These are phyloP conservation scores for Calephelis nemesis DNA, from an alignment of 1,140 invertebrate genomes.

Conservation along the genomic window DNA sequence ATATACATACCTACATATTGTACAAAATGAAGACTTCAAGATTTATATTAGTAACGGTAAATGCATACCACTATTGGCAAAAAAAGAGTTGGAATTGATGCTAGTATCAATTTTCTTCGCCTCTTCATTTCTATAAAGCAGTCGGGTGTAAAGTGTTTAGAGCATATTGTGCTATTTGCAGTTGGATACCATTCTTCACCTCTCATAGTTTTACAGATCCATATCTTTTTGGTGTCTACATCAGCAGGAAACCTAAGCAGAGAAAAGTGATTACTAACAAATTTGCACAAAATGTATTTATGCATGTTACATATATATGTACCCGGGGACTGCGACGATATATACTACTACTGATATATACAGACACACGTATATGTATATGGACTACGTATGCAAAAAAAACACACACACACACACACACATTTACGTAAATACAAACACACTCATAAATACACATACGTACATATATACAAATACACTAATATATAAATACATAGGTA, in stretches of 20 bases:
- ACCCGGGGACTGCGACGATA: background rate
- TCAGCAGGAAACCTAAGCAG: background rate
- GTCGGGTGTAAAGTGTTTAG: background rate
- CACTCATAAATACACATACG: too few relatives aligned
- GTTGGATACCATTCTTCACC: background rate
- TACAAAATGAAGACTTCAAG: constrained; percentile 10
- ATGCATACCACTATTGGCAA: constrained; percentile 9
- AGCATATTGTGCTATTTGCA: too few relatives aligned
- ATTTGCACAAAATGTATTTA: background rate
- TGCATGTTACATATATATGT: background rate
- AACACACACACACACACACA: too few relatives aligned
- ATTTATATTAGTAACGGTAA: constrained; percentile 10
- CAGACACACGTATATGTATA: background rate
- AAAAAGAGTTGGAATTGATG: constrained; percentile 8
- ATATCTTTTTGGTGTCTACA: constrained; percentile 2
- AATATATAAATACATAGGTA: too few relatives aligned
- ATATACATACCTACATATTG: constrained; percentile 5
- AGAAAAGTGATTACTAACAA: background rate
- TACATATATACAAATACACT: too few relatives aligned
- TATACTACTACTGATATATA: background rate
- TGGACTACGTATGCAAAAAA: too few relatives aligned
- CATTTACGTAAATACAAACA: too few relatives aligned
- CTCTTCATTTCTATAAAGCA: constrained; percentile 6
- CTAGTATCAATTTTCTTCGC: constrained; percentile 6
- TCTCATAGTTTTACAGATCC: constrained; percentile 8